Conservation (phyloP, 1,140 invertebrate species). For the Drosophila tsacasi region DNA sequence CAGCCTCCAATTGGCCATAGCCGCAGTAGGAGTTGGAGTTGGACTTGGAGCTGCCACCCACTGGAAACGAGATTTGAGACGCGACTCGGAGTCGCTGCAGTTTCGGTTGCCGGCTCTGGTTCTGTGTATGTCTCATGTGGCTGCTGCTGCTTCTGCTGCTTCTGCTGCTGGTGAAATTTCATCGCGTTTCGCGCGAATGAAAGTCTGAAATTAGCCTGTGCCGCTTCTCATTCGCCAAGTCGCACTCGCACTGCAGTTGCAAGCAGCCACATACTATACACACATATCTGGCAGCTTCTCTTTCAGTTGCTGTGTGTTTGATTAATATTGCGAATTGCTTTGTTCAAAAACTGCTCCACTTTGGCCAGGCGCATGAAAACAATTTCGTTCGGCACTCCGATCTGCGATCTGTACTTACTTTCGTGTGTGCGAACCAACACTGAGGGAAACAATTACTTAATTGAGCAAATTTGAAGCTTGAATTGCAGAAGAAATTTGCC, state of each 20-base stretch:
- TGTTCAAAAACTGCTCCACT: conserved; percentile 84
- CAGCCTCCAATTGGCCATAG: conserved; percentile 32
- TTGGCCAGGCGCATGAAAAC: conserved; percentile 73
- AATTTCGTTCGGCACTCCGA: conserved; percentile 66
- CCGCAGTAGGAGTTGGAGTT: neutral
- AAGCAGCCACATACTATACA: conserved; percentile 51
- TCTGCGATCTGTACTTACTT: conserved; percentile 17
- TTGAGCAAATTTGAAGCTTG: neutral
- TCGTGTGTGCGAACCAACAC: conserved; percentile 6
- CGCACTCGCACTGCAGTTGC: conserved; percentile 36
- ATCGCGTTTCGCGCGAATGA: conserved; percentile 83
- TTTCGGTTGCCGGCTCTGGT: conserved; percentile 49
- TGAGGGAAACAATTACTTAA: neutral
- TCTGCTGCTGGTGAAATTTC: conserved; percentile 75
- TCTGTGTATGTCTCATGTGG: conserved; percentile 54
- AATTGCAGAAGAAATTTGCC: neutral
- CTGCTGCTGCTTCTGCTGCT: conserved; percentile 21
- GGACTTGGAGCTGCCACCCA: conserved; percentile 18
- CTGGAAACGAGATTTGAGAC: conserved; percentile 35
- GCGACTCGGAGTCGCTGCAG: conserved; percentile 7
- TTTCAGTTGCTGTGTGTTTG: conserved; percentile 47
- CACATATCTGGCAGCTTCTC: conserved; percentile 50
- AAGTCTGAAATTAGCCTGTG: conserved; percentile 83
- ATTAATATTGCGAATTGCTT: conserved; percentile 84
- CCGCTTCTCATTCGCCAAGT: conserved; percentile 73